phyloP scores from a whole-genome alignment of 2,797 vertebrate species.

The Poeciliopsis presidionis region DNA sequence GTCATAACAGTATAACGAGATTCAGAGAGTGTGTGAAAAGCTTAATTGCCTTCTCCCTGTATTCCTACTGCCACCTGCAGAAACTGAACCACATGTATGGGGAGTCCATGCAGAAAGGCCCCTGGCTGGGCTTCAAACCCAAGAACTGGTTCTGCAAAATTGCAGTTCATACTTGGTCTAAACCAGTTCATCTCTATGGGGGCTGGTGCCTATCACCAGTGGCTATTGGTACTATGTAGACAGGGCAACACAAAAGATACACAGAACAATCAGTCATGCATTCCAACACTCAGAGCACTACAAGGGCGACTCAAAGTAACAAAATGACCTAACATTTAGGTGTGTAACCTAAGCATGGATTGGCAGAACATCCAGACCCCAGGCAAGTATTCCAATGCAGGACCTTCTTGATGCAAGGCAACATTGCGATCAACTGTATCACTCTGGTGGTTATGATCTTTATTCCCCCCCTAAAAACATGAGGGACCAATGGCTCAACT shows the following conservation, averaged over 20 bases:
- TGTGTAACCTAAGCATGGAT: not conserved
- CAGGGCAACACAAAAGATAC: not conserved
- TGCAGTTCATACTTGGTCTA: not conserved
- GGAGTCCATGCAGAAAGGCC: too few relatives aligned
- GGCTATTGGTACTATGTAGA: not conserved
- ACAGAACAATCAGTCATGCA: not conserved
- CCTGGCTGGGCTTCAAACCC: too few relatives aligned
- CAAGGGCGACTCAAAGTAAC: not conserved
- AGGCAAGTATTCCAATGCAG: not conserved
- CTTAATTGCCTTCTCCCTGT: too few relatives aligned
- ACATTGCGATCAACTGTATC: not conserved
- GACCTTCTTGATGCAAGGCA: not conserved
- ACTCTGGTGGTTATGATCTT: not conserved
- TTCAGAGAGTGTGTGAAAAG: too few relatives aligned
- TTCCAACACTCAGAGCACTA: not conserved
- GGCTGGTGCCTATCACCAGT: not conserved
- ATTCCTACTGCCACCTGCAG: too few relatives aligned
- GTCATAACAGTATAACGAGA: too few relatives aligned
- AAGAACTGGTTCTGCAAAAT: too few relatives aligned
- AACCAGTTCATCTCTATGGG: not conserved
- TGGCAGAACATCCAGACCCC: not conserved
- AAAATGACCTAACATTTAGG: not conserved
- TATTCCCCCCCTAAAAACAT: not conserved
- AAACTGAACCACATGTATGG: too few relatives aligned
- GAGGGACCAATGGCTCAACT: not conserved